phyloP scores from a whole-genome alignment of 2,113 vertebrate species.

The Catharus bicknelli region DNA sequence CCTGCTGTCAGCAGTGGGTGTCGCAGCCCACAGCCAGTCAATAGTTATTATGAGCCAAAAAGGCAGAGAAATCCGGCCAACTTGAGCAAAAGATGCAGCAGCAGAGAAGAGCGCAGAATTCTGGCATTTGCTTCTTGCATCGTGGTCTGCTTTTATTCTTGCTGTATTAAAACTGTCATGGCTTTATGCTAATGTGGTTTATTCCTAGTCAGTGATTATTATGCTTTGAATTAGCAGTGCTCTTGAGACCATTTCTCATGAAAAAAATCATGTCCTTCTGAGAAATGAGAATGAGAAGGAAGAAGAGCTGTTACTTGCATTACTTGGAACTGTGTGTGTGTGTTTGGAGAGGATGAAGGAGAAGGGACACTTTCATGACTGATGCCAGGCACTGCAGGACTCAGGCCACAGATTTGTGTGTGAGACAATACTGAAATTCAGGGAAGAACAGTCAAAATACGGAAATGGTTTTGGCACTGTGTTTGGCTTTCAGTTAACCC shows the following conservation, averaged over 20 bases:
- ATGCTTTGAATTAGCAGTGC: constrained; percentile 30
- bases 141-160: not conserved
- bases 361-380: not conserved
- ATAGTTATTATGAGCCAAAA: constrained; percentile 49
- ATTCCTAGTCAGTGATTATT: constrained; percentile 33
- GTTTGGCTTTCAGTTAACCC: not conserved
- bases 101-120: not conserved
- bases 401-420: not conserved
- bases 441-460: not conserved
- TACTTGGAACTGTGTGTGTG: not conserved
- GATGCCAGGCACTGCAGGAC: not conserved
- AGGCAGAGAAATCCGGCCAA: constrained; percentile 16
- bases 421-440: not conserved
- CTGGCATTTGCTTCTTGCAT: not conserved
- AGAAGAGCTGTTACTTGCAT: not conserved
- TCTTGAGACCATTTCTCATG: not conserved
- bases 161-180: not conserved
- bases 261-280: not conserved
- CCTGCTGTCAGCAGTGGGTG: constrained; percentile 44
- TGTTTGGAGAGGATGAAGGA: not conserved
- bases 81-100: constrained; percentile 14
- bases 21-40: constrained; percentile 9
- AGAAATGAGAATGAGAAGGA: not conserved
- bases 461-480: not conserved
- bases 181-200: not conserved